Percentiles rank a stretch among this genome's conserved stretches.
Evolutionary conservation across 2,888 invertebrate genomes (phyloP).

Genomic region (Sminthurides aquaticus): DNA sequence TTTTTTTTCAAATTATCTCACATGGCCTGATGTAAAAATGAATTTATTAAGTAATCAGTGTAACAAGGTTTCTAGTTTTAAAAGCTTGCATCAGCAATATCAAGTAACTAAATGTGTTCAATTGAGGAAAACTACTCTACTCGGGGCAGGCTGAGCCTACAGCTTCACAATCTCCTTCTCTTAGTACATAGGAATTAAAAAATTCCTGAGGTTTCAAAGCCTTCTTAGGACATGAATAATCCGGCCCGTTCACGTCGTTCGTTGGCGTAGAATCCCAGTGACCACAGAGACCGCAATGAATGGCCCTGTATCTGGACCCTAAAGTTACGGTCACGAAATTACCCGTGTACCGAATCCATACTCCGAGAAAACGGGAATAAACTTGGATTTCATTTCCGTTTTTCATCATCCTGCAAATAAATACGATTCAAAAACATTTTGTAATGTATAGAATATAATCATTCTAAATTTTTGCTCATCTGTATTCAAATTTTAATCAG

Average conservation of each 20-base stretch:
- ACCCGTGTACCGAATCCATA: constrained; percentile 34
- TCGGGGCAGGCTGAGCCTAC: constrained; percentile 8
- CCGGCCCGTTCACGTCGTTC: constrained; percentile 36
- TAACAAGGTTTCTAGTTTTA: not conserved
- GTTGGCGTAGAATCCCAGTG: constrained; percentile 35
- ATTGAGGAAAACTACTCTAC: not conserved
- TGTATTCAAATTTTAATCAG: not conserved
- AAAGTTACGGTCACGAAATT: constrained; percentile 31
- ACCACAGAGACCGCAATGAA: constrained; percentile 41
- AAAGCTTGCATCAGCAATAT: not conserved
- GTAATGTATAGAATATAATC: no score
- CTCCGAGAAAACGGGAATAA: constrained; percentile 12
- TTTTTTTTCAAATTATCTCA: no score
- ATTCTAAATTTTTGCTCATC: not conserved
- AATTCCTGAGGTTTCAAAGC: constrained; percentile 25
- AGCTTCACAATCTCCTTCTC: constrained; percentile 18
- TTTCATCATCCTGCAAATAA: constrained; percentile 25
- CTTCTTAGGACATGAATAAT: constrained; percentile 19
- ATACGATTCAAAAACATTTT: not conserved
- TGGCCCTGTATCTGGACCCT: constrained; percentile 30
- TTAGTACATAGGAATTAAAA: constrained; percentile 28
- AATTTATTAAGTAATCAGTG: not conserved
- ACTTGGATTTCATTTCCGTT: constrained; percentile 34
- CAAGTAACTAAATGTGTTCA: not conserved
- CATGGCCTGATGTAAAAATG: no score